These are phyloP conservation scores for Caenorhabditis becei DNA, from an alignment of 2,888 invertebrate genomes.

Conservation along the genomic window DNA sequence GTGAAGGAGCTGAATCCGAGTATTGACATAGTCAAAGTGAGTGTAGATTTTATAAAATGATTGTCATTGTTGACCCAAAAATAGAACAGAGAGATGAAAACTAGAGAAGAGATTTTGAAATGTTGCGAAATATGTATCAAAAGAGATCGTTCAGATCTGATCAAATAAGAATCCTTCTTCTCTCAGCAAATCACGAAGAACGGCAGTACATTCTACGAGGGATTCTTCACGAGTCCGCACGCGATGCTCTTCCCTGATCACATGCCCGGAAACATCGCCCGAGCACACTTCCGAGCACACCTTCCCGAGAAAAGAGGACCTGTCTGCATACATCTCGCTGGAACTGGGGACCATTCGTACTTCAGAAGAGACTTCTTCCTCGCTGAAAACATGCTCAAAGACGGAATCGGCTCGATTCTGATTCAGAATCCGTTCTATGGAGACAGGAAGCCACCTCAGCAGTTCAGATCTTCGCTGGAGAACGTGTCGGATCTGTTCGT, in stretches of 20 bases:
- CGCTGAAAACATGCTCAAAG: constrained; percentile 92
- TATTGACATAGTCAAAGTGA: constrained; percentile 70
- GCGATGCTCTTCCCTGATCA: constrained; percentile 90
- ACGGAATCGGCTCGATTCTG: constrained; percentile 94
- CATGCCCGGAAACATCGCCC: constrained; percentile 82
- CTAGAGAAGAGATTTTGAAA: background rate
- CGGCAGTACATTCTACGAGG: constrained; percentile 85
- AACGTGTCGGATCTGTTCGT: constrained; percentile 98
- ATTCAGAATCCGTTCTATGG: constrained; percentile 96
- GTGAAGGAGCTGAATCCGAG: constrained; percentile 66
- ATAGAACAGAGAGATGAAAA: too few relatives aligned
- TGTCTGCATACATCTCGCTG: constrained; percentile 91
- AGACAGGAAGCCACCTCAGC: constrained; percentile 68
- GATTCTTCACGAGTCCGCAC: constrained; percentile 91
- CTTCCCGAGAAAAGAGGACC: constrained; percentile 66
- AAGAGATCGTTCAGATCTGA: background rate
- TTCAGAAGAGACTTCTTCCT: constrained; percentile 92
- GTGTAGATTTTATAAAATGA: background rate
- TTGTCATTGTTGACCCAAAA: too few relatives aligned
- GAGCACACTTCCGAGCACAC: constrained; percentile 70
- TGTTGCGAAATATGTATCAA: constrained; percentile 6
- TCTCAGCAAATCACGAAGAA: constrained; percentile 57
- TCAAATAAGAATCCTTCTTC: too few relatives aligned
- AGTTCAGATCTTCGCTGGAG: constrained; percentile 88
- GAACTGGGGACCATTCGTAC: constrained; percentile 93